Evolutionary conservation across 2,113 vertebrate species (phyloP), one percentile per base, ranked within the genome.

Genomic region (Corydoras sp.): DNA sequence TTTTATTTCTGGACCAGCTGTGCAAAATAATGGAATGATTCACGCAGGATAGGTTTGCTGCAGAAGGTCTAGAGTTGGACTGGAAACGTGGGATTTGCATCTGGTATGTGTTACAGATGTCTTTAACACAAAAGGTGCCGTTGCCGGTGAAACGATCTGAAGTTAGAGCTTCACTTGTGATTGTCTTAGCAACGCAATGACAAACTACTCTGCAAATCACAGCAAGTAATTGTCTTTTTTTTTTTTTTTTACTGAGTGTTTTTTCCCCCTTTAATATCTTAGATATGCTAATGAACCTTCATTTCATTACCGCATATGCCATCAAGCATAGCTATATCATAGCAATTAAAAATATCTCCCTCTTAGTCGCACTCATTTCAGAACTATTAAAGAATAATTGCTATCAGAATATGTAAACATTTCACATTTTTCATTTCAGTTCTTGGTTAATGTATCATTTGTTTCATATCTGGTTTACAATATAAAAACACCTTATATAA

Each of bases 401-500:
- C 84, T 85, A 86, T 79, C 85, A 82, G 88, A 89, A 88, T 89
- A 88, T 85, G 86, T 89, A 89, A 89, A 89, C 87, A 90, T 88
- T 90, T 88, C 81, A 88, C 83, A 85, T 81, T 84, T 86, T 89
- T 31, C 8, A 35, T 60, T 68, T 35, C 58, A 93, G 91, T 92
- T 92, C 81, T 86, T 88, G 87, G 89, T 91, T 91, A 95, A 90
- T 86, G 82, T 78, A 49, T 86, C 63, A 87, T 86, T 43, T 43
- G 35, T 43, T 89, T 93, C 93, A 92, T 89, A 92, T 87, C 83
- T 89, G 81, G 90, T 92, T 98, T 92, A 86, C 89, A 91, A 92
- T 90, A 86, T 92, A 91, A 93, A 89, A 94, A 87, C 97, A 96
- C 97, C 95, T n/a, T n/a, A n/a, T n/a, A n/a, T n/a, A n/a, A n/a